phyloP scores from a whole-genome alignment of 2,113 vertebrate species.

The Grallaria varia region DNA sequence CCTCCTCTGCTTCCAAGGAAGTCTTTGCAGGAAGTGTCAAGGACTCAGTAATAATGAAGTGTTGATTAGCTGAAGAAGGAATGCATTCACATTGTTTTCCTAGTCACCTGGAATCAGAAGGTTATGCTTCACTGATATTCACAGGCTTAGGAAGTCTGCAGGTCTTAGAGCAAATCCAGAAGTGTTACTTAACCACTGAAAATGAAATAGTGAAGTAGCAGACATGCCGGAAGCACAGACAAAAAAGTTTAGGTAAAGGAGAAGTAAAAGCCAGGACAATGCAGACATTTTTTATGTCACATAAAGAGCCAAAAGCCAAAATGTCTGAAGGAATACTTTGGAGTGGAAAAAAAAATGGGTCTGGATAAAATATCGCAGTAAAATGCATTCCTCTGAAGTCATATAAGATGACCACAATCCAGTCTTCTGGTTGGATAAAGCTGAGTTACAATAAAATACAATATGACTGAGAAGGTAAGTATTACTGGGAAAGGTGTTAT shows the following conservation, averaged over 20 bases:
- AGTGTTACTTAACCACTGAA: background rate
- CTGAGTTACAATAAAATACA: background rate
- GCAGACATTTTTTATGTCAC: background rate
- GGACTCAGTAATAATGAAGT: background rate
- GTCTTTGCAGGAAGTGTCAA: background rate
- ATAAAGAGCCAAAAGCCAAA: background rate
- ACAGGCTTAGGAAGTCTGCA: background rate
- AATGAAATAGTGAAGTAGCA: background rate
- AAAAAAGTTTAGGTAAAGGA: background rate
- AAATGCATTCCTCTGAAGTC: background rate
- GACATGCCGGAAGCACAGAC: background rate
- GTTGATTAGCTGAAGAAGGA: background rate
- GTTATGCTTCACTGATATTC: background rate
- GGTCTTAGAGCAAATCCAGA: background rate
- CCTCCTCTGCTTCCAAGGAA: background rate
- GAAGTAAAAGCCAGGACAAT: background rate
- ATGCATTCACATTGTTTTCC: background rate
- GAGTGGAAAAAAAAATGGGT: background rate
- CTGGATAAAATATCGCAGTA: background rate
- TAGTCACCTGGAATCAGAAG: background rate
- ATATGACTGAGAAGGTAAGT: background rate
- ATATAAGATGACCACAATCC: rapidly evolving
- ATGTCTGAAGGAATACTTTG: background rate
- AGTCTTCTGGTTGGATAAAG: background rate
- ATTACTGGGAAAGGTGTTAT: background rate